Evolutionary conservation across 2,797 vertebrate genomes (phyloP).

Genomic region (Denticeps clupeoides): DNA sequence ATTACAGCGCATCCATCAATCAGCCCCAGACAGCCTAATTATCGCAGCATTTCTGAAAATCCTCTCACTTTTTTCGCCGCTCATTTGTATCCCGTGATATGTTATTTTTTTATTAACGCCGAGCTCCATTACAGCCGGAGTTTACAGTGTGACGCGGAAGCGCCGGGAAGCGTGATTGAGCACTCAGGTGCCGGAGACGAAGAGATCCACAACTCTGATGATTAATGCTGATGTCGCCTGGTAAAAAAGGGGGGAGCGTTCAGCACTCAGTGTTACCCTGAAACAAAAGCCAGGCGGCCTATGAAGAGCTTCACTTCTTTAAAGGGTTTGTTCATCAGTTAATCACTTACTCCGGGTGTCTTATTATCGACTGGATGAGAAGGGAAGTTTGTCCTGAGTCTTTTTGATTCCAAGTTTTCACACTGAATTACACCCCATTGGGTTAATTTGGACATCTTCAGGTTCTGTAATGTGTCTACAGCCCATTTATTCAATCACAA

Average conservation of each 20-base stretch:
- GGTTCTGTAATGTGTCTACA: not conserved
- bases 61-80: conserved; percentile 57
- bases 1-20: conserved; percentile 99
- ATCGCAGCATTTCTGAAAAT: conserved; percentile 75
- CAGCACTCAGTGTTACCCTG: conserved; percentile 54
- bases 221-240: conserved; percentile 62
- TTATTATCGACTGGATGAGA: no score
- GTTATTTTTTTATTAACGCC: conserved; percentile 78
- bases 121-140: conserved; percentile 49
- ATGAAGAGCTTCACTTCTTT: no score
- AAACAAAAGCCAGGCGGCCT: no score
- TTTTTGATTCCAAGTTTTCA: no score
- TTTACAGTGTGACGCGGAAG: conserved; percentile 59
- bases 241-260: conserved; percentile 61
- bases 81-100: conserved; percentile 70
- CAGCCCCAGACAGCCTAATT: conserved; percentile 71
- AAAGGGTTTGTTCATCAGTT: no score
- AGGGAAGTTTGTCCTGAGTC: no score
- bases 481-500: not conserved
- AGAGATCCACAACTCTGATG: conserved; percentile 67
- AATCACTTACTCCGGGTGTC: no score
- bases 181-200: conserved; percentile 44
- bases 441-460: no score
- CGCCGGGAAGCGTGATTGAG: conserved; percentile 51
- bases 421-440: no score